phyloP scores from a whole-genome alignment of 2,888 invertebrate species.

The Eristalis arbustorum region DNA sequence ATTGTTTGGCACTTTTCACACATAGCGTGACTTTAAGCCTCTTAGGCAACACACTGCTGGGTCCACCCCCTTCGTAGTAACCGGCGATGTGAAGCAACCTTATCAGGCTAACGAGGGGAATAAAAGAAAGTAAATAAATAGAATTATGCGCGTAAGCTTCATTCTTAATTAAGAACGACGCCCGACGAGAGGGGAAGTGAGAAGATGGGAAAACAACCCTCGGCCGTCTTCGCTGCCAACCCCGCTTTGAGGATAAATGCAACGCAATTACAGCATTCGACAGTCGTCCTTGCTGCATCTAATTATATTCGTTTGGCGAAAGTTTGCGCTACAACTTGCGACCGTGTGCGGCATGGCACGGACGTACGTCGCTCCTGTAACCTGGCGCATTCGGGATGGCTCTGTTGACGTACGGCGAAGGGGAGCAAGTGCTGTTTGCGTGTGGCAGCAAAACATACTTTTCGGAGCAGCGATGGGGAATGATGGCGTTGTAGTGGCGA shows the following conservation, averaged over 20 bases:
- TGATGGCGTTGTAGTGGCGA: background rate
- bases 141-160: conserved; percentile 53
- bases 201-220: conserved; percentile 24
- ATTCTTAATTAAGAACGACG: conserved; percentile 60
- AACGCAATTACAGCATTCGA: conserved; percentile 66
- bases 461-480: background rate
- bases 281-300: conserved; percentile 57
- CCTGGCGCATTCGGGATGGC: conserved; percentile 3
- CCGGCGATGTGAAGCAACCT: background rate
- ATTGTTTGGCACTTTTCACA: conserved; percentile 30
- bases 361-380: conserved; percentile 10
- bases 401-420: conserved; percentile 4
- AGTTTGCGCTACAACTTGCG: conserved; percentile 33
- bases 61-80: background rate
- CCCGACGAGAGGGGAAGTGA: conserved; percentile 16
- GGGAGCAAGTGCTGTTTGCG: conserved; percentile 53
- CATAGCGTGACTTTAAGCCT: conserved; percentile 52
- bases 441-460: conserved; percentile 45
- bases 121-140: conserved; percentile 48
- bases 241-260: conserved; percentile 21
- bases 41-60: conserved; percentile 6
- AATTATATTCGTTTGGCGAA: conserved; percentile 55
- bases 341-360: background rate
- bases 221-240: background rate
- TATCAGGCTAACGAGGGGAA: background rate